Conservation (phyloP, 2,113 vertebrate species). For the Clupea harengus region DNA sequence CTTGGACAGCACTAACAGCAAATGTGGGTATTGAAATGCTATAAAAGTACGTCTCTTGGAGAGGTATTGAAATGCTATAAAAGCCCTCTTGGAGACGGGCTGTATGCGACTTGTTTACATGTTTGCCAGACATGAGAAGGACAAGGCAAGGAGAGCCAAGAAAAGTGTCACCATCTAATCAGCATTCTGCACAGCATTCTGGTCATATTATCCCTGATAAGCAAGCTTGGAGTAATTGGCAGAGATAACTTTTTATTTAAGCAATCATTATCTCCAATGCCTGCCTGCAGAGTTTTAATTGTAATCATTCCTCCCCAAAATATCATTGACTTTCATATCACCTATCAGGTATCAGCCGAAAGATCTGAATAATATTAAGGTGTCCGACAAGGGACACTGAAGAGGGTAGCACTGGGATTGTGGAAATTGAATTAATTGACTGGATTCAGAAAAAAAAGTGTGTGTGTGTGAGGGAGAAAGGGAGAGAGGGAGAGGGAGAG, state of each 20-base stretch:
- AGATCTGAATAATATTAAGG: conserved; percentile 54
- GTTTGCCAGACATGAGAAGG: conserved; percentile 55
- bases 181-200: conserved; percentile 53
- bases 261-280: conserved; percentile 54
- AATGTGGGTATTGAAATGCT: not conserved
- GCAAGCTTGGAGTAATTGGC: conserved; percentile 62
- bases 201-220: conserved; percentile 63
- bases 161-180: conserved; percentile 59
- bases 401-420: conserved; percentile 44
- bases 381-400: conserved; percentile 45
- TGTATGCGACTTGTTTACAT: conserved; percentile 56
- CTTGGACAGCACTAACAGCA: not conserved
- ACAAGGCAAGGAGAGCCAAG: conserved; percentile 60
- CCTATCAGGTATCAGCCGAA: conserved; percentile 53
- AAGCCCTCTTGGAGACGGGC: conserved; percentile 13
- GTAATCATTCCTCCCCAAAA: conserved; percentile 52
- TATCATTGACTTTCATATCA: conserved; percentile 57
- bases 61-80: not conserved
- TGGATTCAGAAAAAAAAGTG: not conserved
- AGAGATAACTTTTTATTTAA: conserved; percentile 67
- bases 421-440: conserved; percentile 40
- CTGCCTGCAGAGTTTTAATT: conserved; percentile 57
- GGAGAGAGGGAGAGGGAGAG: not conserved
- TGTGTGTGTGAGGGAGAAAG: not conserved
- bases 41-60: not conserved